Conservation (phyloP, 1,140 invertebrate genomes). For the Drosophila albomicans region DNA sequence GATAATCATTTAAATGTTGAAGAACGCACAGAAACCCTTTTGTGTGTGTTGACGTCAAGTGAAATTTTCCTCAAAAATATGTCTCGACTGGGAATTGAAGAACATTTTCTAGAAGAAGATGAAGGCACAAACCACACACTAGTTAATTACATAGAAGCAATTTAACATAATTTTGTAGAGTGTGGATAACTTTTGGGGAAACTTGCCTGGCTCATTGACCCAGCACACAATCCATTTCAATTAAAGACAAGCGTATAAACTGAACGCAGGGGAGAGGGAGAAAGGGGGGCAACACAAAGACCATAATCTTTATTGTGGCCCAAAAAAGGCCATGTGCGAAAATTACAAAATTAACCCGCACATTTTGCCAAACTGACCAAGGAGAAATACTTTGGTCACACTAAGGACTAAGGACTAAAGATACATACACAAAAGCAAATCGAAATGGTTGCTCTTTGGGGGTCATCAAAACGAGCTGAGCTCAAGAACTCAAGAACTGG, state of each 20-base stretch:
- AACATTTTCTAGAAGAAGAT: constrained; percentile 10
- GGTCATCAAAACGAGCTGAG: constrained; percentile 67
- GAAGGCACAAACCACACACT: not conserved
- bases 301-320: constrained; percentile 75
- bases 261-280: constrained; percentile 1
- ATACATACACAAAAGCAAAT: constrained; percentile 45
- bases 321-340: constrained; percentile 67
- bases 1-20: constrained; percentile 24
- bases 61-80: constrained; percentile 10
- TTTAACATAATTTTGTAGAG: constrained; percentile 35
- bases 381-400: constrained; percentile 26
- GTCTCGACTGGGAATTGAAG: constrained; percentile 1
- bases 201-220: constrained; percentile 23
- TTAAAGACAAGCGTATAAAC: constrained; percentile 51
- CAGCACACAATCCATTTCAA: constrained; percentile 62
- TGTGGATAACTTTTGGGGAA: constrained; percentile 33
- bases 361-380: constrained; percentile 37
- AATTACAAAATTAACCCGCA: constrained; percentile 61
- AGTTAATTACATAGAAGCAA: constrained; percentile 41
- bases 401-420: constrained; percentile 28
- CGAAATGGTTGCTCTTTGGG: constrained; percentile 44
- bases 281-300: constrained; percentile 6
- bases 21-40: constrained; percentile 6
- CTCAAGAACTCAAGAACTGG: constrained; percentile 37
- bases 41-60: not conserved